These are phyloP conservation scores for Coenonympha glycerion DNA, from an alignment of 2,888 invertebrate species.

Conservation along the genomic window DNA sequence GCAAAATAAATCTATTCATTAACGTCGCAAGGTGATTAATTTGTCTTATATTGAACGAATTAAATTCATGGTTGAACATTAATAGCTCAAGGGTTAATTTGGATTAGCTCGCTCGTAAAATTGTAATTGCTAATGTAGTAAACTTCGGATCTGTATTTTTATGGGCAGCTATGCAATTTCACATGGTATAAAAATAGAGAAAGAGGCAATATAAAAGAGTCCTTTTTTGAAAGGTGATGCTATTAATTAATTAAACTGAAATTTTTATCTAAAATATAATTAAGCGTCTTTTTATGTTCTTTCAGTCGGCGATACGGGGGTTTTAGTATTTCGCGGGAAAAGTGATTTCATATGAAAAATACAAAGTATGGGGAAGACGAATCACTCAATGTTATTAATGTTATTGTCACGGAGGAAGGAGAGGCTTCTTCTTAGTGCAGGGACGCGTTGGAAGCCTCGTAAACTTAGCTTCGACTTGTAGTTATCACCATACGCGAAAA, in stretches of 20 bases:
- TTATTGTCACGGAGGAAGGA: no score
- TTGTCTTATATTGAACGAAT: slow-evolving; percentile 9
- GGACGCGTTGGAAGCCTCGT: no score
- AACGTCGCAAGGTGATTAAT: slow-evolving; percentile 8
- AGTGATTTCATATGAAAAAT: no score
- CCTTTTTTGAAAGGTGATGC: background rate
- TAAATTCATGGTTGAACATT: slow-evolving; percentile 13
- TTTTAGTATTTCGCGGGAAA: no score
- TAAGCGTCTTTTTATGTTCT: background rate
- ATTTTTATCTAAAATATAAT: background rate
- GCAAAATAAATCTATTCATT: background rate
- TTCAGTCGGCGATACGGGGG: no score
- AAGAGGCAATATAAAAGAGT: slow-evolving; percentile 9
- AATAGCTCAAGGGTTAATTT: slow-evolving; percentile 18
- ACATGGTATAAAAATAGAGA: slow-evolving; percentile 16
- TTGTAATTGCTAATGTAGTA: slow-evolving; percentile 18
- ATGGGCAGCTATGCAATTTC: slow-evolving; percentile 19
- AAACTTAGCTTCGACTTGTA: no score
- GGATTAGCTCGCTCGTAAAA: slow-evolving; percentile 18
- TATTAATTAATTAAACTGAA: slow-evolving; percentile 11
- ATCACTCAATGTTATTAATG: no score
- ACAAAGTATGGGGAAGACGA: no score
- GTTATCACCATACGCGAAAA: no score
- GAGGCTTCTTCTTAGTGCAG: no score
- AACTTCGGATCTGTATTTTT: slow-evolving; percentile 14